These are phyloP conservation scores for Heteromurus nitidus DNA, from an alignment of 2,888 invertebrate species.

Conservation along the genomic window DNA sequence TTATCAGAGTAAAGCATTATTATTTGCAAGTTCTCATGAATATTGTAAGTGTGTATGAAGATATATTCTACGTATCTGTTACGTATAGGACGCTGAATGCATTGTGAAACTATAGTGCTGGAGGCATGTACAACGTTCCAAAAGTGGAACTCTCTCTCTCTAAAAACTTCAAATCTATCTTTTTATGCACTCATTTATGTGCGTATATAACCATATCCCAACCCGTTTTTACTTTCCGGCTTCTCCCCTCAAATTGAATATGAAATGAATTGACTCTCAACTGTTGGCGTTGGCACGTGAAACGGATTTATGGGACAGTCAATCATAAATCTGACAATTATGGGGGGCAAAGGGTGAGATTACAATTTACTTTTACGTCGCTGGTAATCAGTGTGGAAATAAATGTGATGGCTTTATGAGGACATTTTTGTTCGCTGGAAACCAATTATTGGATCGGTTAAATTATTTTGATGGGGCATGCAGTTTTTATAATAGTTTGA, in stretches of 20 bases:
- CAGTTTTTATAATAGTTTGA: too few relatives aligned
- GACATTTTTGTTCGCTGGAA: too few relatives aligned
- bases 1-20: too few relatives aligned
- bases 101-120: neutral
- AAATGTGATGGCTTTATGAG: neutral
- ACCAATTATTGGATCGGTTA: too few relatives aligned
- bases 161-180: conserved; percentile 9
- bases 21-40: too few relatives aligned
- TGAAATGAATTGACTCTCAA: conserved; percentile 8
- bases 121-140: neutral
- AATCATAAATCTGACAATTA: conserved; percentile 14
- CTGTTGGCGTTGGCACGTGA: conserved; percentile 25
- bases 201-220: neutral
- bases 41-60: too few relatives aligned
- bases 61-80: too few relatives aligned
- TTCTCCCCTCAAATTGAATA: neutral
- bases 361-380: neutral
- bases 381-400: neutral
- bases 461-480: too few relatives aligned
- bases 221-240: neutral
- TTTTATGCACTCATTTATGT: neutral
- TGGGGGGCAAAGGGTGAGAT: conserved; percentile 17
- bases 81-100: too few relatives aligned
- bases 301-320: neutral
- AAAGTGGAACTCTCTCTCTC: conserved; percentile 14